phyloP scores from a whole-genome alignment of 2,888 invertebrate species.

The Lithophane ornitopus region DNA sequence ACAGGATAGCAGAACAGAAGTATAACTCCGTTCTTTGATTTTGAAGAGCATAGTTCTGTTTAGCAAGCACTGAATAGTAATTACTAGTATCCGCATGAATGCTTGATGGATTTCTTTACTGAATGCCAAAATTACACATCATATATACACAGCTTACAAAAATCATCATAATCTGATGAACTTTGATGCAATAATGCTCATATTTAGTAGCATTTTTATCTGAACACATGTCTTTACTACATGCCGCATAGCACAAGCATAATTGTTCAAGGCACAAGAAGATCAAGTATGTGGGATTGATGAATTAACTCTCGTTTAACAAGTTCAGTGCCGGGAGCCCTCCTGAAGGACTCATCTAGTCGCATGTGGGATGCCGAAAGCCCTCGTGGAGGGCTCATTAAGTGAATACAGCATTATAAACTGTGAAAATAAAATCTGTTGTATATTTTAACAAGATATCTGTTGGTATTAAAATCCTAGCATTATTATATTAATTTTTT shows the following conservation, averaged over 20 bases:
- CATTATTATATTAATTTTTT: no score
- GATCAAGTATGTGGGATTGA: background rate
- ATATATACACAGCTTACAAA: background rate
- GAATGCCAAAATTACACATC: background rate
- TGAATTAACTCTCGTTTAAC: background rate
- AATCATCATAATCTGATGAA: background rate
- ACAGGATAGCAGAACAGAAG: slow-evolving; percentile 7
- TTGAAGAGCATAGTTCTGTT: background rate
- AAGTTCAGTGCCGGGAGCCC: no score
- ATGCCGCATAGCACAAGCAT: slow-evolving; percentile 1
- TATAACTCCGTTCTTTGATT: background rate
- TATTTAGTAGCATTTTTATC: background rate
- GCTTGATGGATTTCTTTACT: background rate
- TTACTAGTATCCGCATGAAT: background rate
- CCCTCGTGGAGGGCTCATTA: no score
- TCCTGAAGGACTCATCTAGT: no score
- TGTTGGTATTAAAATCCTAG: no score
- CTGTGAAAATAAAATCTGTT: no score
- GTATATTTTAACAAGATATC: no score
- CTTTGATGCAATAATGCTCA: background rate
- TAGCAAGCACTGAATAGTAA: background rate
- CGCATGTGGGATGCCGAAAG: no score
- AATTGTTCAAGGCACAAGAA: background rate
- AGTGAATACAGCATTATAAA: no score
- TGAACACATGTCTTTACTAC: background rate